phyloP scores from a whole-genome alignment of 2,888 invertebrate genomes.

The Acleris laterana region DNA sequence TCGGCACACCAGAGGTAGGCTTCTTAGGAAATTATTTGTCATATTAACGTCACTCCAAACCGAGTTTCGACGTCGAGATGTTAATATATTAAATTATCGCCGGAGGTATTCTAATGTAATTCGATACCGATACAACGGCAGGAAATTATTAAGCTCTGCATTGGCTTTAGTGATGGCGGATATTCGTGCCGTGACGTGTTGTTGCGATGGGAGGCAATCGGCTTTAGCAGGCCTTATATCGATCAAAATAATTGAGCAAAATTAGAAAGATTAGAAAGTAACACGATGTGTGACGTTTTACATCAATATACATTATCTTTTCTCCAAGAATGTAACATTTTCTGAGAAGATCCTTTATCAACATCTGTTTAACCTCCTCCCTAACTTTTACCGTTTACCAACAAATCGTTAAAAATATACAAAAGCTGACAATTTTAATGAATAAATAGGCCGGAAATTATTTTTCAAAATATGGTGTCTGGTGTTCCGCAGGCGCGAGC shows the following conservation, averaged over 20 bases:
- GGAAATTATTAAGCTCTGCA: slow-evolving; percentile 34
- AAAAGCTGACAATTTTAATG: neutral
- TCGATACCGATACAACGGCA: slow-evolving; percentile 52
- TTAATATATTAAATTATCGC: slow-evolving; percentile 77
- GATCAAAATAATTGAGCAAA: no score
- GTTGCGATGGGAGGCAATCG: neutral
- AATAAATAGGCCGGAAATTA: slow-evolving; percentile 11
- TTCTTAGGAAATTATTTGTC: slow-evolving; percentile 79
- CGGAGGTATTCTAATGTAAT: slow-evolving; percentile 58
- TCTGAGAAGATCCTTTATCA: no score
- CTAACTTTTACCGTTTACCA: no score
- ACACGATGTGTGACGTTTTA: no score
- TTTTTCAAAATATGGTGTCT: slow-evolving; percentile 15
- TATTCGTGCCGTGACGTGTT: slow-evolving; percentile 3
- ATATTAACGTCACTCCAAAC: slow-evolving; percentile 78
- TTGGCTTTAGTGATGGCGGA: slow-evolving; percentile 19
- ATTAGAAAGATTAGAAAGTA: no score
- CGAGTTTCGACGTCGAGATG: slow-evolving; percentile 68
- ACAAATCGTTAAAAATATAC: no score
- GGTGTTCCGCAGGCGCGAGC: slow-evolving; percentile 9
- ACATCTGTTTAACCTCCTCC: no score
- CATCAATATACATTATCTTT: no score
- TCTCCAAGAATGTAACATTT: no score
- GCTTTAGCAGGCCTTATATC: no score
- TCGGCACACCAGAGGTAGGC: slow-evolving; percentile 63